These are phyloP conservation scores for Brachypodius melanocephalos DNA, from an alignment of 2,113 vertebrate species.

Conservation along the genomic window DNA sequence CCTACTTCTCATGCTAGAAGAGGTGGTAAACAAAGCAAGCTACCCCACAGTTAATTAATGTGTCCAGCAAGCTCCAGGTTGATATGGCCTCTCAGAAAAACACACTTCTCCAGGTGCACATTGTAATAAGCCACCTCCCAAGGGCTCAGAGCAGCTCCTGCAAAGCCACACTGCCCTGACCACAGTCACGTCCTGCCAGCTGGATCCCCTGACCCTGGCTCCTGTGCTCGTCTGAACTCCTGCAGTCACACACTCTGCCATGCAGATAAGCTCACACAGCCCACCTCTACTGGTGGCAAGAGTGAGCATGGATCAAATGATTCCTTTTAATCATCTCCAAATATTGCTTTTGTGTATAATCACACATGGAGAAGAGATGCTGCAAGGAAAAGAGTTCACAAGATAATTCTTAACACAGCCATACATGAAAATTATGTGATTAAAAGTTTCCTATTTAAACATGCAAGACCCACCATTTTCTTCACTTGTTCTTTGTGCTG, in stretches of 20 bases:
- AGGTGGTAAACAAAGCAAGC: neutral
- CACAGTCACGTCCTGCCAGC: neutral
- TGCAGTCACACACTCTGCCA: neutral
- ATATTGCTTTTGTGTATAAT: neutral
- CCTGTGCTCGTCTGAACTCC: rapidly evolving
- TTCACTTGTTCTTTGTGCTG: neutral
- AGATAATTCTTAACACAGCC: neutral
- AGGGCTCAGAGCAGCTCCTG: neutral
- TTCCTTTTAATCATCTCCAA: neutral
- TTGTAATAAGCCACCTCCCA: neutral
- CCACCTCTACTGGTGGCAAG: neutral
- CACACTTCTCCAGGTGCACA: neutral
- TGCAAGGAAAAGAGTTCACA: neutral
- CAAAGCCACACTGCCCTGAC: neutral
- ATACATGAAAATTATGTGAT: neutral
- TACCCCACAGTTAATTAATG: neutral
- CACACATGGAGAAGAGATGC: neutral
- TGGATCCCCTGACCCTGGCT: neutral
- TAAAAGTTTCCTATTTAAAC: neutral
- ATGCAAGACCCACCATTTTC: neutral
- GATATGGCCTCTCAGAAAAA: neutral
- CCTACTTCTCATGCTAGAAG: neutral
- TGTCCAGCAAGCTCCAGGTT: neutral
- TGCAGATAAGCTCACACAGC: rapidly evolving
- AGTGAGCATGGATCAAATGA: rapidly evolving